Evolutionary conservation across 2,888 invertebrate species (phyloP).

Genomic region (Cyaniris semiargus): DNA sequence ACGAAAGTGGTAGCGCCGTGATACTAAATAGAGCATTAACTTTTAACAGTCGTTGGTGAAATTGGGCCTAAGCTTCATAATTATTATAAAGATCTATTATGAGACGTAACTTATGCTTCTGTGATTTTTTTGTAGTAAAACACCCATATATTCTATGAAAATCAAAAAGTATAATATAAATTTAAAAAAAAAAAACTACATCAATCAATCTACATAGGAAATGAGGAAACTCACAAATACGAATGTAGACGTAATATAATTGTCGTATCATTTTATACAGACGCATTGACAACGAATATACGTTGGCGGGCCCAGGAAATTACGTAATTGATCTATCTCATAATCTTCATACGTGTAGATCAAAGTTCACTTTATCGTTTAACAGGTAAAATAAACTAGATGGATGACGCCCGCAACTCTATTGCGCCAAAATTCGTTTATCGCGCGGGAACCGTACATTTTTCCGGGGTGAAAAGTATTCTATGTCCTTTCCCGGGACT

Average conservation of each 20-base stretch:
- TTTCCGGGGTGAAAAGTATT: too few species aligned
- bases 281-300: background rate
- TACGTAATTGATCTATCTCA: conserved; percentile 10
- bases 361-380: background rate
- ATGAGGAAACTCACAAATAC: too few species aligned
- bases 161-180: background rate
- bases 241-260: background rate
- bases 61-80: too few species aligned
- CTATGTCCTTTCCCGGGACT: too few species aligned
- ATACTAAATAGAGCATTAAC: too few species aligned
- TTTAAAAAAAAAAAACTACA: background rate
- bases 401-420: background rate
- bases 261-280: background rate
- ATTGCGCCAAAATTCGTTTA: too few species aligned
- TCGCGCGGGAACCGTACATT: too few species aligned
- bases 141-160: background rate
- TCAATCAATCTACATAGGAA: background rate
- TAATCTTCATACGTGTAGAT: background rate
- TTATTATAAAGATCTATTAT: too few species aligned
- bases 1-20: too few species aligned
- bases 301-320: background rate
- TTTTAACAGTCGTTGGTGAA: too few species aligned
- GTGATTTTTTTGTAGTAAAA: too few species aligned
- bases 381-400: background rate
- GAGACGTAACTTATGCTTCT: too few species aligned